Evolutionary conservation across 92 coral and sea anemone species (phyloP), one percentile per base, ranked within the genome.

Genomic region (Phenganax subtilis): DNA sequence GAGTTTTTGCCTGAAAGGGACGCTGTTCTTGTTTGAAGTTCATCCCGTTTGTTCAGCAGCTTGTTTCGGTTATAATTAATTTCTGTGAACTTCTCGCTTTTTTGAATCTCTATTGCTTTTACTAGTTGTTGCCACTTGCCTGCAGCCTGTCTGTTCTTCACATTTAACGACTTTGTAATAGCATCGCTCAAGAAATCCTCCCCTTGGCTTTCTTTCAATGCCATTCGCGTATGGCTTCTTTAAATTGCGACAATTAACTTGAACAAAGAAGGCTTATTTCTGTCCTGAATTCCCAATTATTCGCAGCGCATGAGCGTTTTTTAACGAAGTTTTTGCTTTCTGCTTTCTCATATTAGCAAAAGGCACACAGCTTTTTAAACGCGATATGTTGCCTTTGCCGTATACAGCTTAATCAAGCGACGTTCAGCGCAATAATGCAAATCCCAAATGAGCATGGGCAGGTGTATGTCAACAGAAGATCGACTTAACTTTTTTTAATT

Each of bases 61-160:
- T 76, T 76, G 56, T 52, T 76, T 57, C 81, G 69, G 27, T 59
- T 16, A 30, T 76, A 55, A 17, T 76, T 59, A 12, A 76, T 12
- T 59, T 58, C 81, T 52, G 52, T 29, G 27, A 69, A 57, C 31
- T 57, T 76, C 47, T 57, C 69, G 14, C 7, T 57, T 27, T 60
- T 76, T 60, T 76, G 81, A 5, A 31, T 44, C 8, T 76, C 81
- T 27, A 76, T 76, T 44, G 81, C 70, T 44, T 25, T 76, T 12
- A 76, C 31, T 54, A 76, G 70, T 69, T 76, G 81, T 76, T 60
- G 12, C 81, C 81, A 76, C 28, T 76, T 76, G 70, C 30, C 56
- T 12, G 59, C 54, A 30, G 56, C 56, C 25, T 25, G 81, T 57
- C 67, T 57, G 67, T 76, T 76, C 44, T 76, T 76, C n/a, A 76